phyloP scores from a whole-genome alignment of 2,113 vertebrate species.

The Cebus imitator region DNA sequence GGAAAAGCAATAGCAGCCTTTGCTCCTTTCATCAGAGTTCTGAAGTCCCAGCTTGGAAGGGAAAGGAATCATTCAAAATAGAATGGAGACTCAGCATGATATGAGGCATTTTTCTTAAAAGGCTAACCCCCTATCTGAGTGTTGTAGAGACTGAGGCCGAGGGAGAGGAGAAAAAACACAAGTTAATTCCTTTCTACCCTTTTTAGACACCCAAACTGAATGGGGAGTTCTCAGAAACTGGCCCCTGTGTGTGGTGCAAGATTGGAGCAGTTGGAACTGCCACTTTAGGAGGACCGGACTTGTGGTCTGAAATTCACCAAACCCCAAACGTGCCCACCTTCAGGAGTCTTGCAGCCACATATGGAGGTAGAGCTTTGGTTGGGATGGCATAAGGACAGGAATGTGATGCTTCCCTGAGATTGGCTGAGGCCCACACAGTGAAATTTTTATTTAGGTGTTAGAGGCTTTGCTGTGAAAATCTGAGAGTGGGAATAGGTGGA shows the following conservation, averaged over 20 bases:
- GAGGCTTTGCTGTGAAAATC: constrained; percentile 49
- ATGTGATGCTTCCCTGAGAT: constrained; percentile 9
- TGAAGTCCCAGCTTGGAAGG: neutral
- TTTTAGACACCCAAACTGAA: neutral
- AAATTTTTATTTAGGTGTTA: constrained; percentile 46
- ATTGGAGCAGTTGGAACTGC: neutral
- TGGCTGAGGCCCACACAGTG: neutral
- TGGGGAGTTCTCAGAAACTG: neutral
- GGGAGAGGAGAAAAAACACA: neutral
- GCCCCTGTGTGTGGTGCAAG: neutral
- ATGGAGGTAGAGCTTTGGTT: neutral
- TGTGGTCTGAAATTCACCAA: neutral
- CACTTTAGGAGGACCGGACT: neutral
- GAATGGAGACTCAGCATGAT: constrained; percentile 36
- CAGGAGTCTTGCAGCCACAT: neutral
- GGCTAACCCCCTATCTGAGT: neutral
- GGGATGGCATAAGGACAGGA: neutral
- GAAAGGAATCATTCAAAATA: constrained; percentile 30
- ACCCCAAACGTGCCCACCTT: neutral
- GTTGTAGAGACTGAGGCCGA: neutral
- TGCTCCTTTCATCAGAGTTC: constrained; percentile 15
- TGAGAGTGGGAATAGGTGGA: constrained; percentile 16
- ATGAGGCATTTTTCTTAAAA: constrained; percentile 34
- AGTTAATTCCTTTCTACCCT: neutral
- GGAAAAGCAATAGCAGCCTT: constrained; percentile 60